Evolutionary conservation across 1,140 invertebrate species (phyloP).

Genomic region (Adoxophyes honmai): DNA sequence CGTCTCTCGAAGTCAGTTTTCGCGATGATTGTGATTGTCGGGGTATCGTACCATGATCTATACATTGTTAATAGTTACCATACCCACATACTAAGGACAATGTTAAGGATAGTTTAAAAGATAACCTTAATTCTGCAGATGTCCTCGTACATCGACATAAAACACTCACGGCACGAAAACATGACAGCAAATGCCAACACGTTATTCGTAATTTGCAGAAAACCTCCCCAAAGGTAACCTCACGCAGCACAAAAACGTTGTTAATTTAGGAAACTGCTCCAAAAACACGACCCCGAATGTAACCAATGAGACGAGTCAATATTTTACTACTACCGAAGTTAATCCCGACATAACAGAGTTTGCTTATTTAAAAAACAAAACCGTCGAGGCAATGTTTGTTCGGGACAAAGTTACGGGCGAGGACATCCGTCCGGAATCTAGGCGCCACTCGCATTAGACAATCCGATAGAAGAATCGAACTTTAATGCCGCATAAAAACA

Average conservation of each 20-base stretch:
- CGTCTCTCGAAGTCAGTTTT: no score
- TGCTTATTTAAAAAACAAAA: slow-evolving; percentile 66
- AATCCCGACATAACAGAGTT: slow-evolving; percentile 47
- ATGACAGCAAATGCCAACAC: no score
- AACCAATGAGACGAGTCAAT: slow-evolving; percentile 41
- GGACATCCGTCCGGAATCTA: slow-evolving; percentile 56
- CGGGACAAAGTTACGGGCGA: slow-evolving; percentile 51
- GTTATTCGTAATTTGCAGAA: no score
- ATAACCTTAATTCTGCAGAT: no score
- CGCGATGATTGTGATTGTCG: no score
- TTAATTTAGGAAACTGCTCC: slow-evolving; percentile 1
- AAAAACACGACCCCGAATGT: background rate
- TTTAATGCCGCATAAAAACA: slow-evolving; percentile 72
- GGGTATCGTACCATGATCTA: no score
- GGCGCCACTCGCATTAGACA: slow-evolving; percentile 70
- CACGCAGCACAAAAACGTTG: background rate
- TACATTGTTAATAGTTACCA: no score
- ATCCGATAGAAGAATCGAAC: slow-evolving; percentile 63
- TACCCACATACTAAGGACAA: no score
- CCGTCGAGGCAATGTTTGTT: slow-evolving; percentile 59
- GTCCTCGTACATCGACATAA: no score
- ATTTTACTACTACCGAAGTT: slow-evolving; percentile 47
- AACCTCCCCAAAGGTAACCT: no score
- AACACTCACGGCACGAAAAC: no score
- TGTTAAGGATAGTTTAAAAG: no score